phyloP scores from a whole-genome alignment of 1,140 invertebrate species.

The Trichonephila clavata region DNA sequence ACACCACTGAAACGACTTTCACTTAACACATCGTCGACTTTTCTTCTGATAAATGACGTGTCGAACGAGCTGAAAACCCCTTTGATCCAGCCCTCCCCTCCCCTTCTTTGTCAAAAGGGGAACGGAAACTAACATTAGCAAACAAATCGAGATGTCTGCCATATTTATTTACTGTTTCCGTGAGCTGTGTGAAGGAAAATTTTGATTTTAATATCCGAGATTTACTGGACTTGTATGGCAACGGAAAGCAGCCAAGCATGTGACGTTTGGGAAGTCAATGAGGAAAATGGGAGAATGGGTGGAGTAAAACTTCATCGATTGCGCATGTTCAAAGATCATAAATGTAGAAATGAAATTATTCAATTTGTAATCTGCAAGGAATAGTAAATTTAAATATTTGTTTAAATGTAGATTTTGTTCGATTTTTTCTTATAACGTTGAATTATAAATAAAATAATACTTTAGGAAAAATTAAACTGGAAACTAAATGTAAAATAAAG shows the following conservation, averaged over 20 bases:
- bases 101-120: not conserved
- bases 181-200: not conserved
- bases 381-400: too few relatives aligned
- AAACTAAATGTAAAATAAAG: too few relatives aligned
- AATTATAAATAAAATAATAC: too few relatives aligned
- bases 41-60: not conserved
- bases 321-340: not conserved
- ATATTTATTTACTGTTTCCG: constrained; percentile 1
- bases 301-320: not conserved
- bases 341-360: too few relatives aligned
- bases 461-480: too few relatives aligned
- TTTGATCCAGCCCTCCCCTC: not conserved
- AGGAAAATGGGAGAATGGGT: not conserved
- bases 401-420: too few relatives aligned
- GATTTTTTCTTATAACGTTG: too few relatives aligned
- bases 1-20: not conserved
- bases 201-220: not conserved
- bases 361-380: too few relatives aligned
- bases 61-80: not conserved
- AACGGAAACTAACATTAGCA: constrained; percentile 13
- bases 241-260: not conserved
- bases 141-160: constrained; percentile 45
- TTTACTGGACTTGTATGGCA: not conserved
- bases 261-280: not conserved
- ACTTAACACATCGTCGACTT: constrained; percentile 1